These are phyloP conservation scores for Polydrusus tereticollis DNA, from an alignment of 2,888 invertebrate genomes.

Conservation along the genomic window DNA sequence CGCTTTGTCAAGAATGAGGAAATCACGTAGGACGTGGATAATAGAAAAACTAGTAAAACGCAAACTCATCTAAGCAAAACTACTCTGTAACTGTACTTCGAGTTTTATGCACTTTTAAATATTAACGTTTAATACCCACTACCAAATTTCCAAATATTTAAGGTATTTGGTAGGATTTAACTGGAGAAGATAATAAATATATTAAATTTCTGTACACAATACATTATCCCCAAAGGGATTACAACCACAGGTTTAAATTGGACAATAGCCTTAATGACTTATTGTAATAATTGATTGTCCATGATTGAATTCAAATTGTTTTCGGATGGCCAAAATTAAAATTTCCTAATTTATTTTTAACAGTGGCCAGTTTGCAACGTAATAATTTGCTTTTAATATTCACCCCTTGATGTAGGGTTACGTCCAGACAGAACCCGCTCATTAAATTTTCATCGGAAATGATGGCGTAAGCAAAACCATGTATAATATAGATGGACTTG, in stretches of 20 bases:
- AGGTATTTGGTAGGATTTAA: background rate
- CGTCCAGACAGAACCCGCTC: background rate
- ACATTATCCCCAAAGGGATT: background rate
- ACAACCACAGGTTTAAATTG: background rate
- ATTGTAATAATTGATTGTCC: background rate
- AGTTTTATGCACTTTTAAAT: background rate
- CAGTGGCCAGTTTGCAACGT: background rate
- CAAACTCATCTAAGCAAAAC: constrained; percentile 5
- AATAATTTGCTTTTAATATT: background rate
- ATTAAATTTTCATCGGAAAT: background rate
- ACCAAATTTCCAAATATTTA: background rate
- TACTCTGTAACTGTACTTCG: background rate
- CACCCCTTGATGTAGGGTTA: background rate
- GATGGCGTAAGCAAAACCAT: background rate
- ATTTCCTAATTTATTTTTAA: background rate
- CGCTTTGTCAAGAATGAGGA: constrained; percentile 14
- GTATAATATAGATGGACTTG: no score
- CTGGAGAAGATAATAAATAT: background rate
- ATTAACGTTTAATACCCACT: background rate
- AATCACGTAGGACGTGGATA: constrained; percentile 4
- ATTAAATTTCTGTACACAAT: background rate
- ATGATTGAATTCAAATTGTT: background rate
- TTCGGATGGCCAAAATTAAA: background rate
- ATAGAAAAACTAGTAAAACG: background rate
- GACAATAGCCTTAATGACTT: background rate